These are phyloP conservation scores for Magallana ariakensis DNA, from an alignment of 1,140 invertebrate genomes.

Conservation along the genomic window DNA sequence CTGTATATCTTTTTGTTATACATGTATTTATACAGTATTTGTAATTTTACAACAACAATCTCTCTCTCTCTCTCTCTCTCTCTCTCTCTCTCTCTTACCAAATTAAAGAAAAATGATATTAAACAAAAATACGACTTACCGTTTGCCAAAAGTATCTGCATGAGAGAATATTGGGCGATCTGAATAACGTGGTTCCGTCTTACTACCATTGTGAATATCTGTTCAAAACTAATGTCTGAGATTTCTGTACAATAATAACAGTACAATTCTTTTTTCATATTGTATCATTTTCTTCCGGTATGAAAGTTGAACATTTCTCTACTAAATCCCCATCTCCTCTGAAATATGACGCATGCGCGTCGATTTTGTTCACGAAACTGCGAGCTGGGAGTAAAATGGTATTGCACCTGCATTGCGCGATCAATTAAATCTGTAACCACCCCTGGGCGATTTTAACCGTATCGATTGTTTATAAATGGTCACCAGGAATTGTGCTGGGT, in stretches of 20 bases:
- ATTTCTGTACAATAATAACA: neutral
- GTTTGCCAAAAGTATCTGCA: constrained; percentile 7
- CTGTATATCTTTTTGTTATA: no score
- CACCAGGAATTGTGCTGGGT: neutral
- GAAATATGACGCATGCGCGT: constrained; percentile 19
- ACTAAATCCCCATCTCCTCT: neutral
- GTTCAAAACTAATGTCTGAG: neutral
- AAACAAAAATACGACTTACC: neutral
- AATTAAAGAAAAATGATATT: no score
- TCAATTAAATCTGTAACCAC: constrained; percentile 15
- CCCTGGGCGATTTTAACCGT: neutral
- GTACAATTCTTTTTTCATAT: constrained; percentile 4
- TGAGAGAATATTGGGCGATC: neutral
- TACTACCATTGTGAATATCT: neutral
- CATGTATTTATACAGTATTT: no score
- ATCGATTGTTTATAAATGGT: constrained; percentile 34
- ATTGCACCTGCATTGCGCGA: constrained; percentile 35
- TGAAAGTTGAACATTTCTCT: neutral
- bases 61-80: no score
- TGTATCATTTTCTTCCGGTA: constrained; percentile 10
- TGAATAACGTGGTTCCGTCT: neutral
- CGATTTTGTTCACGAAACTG: neutral
- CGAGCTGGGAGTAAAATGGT: neutral
- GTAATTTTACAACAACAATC: no score
- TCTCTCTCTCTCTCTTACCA: no score